A percentile compares a stretch with the other conserved stretches of the same genome.
Evolutionary conservation across 2,888 invertebrate species (phyloP).

Genomic region (Cheilosia variabilis): DNA sequence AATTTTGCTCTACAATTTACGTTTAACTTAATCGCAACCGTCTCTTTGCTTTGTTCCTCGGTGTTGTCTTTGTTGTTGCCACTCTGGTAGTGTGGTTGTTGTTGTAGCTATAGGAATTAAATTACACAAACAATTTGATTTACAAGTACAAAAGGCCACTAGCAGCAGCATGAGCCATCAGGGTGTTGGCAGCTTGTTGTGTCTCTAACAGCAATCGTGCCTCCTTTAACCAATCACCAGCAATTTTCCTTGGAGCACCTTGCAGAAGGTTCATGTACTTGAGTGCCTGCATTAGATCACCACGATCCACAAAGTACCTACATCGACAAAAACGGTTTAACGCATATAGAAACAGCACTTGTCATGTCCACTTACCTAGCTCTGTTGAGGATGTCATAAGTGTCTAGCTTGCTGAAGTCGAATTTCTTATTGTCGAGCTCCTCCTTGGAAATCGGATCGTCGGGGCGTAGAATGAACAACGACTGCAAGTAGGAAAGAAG

Average conservation of each 20-base stretch:
- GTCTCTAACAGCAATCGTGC: conserved; percentile 93
- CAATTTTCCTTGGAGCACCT: conserved; percentile 94
- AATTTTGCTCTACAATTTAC: conserved; percentile 17
- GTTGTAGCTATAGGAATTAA: conserved; percentile 27
- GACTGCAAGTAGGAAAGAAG: conserved; percentile 95
- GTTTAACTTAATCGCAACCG: conserved; percentile 23
- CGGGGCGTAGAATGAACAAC: conserved; percentile 89
- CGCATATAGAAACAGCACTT: neutral
- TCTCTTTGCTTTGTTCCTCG: neutral
- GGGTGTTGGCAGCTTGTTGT: conserved; percentile 93
- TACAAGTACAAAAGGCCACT: conserved; percentile 84
- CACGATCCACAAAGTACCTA: conserved; percentile 94
- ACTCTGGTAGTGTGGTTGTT: conserved; percentile 19
- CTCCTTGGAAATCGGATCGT: conserved; percentile 88
- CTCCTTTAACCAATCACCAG: conserved; percentile 94
- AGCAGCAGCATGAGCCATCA: conserved; percentile 95
- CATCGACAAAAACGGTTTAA: neutral
- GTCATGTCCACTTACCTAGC: conserved; percentile 87
- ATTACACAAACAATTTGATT: conserved; percentile 68
- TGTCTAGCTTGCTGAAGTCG: conserved; percentile 90
- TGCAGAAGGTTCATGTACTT: conserved; percentile 93
- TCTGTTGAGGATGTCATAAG: conserved; percentile 94
- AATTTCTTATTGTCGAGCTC: conserved; percentile 90
- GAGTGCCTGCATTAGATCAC: conserved; percentile 93
- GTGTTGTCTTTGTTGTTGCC: conserved; percentile 1